These are phyloP conservation scores for Augiades crinisus DNA, from an alignment of 2,888 invertebrate genomes.

Conservation along the genomic window DNA sequence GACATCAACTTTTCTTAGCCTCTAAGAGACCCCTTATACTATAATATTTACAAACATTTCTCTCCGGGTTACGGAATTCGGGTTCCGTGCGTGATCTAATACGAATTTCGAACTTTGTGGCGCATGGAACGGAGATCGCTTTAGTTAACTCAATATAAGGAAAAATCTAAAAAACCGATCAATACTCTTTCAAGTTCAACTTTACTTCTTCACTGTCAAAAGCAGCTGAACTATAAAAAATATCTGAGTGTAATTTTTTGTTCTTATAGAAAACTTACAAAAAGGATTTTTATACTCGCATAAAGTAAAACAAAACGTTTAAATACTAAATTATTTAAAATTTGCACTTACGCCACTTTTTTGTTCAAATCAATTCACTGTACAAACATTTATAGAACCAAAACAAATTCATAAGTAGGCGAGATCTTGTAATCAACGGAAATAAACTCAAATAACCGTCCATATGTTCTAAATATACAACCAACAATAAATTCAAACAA, in stretches of 20 bases:
- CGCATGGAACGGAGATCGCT: neutral
- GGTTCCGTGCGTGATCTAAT: neutral
- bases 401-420: neutral
- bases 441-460: neutral
- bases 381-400: neutral
- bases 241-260: slow-evolving; percentile 7
- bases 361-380: neutral
- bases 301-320: neutral
- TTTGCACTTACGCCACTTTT: slow-evolving; percentile 4
- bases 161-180: neutral
- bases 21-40: slow-evolving; percentile 65
- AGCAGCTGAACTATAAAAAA: neutral
- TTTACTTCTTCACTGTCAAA: neutral
- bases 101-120: neutral
- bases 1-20: slow-evolving; percentile 55
- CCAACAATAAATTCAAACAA: too few species aligned
- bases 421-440: neutral
- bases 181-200: neutral
- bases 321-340: slow-evolving; percentile 3
- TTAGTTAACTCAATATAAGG: neutral
- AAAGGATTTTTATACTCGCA: slow-evolving; percentile 1
- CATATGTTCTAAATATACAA: neutral
- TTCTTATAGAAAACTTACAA: slow-evolving; percentile 15
- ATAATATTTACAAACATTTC: slow-evolving; percentile 40
- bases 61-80: slow-evolving; percentile 3